Percentiles rank a stretch among this genome's conserved stretches.
phyloP scores from a whole-genome alignment of 1,140 invertebrate genomes.

The Mycetomoellerius zeteki region DNA sequence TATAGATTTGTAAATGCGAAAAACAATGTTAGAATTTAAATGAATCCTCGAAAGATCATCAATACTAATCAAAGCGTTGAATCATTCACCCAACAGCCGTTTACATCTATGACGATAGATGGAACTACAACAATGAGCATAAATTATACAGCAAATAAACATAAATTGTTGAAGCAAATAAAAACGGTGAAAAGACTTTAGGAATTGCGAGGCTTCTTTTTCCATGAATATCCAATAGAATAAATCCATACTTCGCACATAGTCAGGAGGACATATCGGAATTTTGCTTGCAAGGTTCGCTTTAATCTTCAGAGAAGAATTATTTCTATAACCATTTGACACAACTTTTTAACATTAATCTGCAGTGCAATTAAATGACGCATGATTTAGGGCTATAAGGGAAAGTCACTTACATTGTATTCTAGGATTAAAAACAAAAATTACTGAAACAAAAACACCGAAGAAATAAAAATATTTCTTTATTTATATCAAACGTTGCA shows the following conservation, averaged over 20 bases:
- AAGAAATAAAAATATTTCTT: too few relatives aligned
- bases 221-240: neutral
- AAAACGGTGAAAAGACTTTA: neutral
- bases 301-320: neutral
- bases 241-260: neutral
- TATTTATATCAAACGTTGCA: too few relatives aligned
- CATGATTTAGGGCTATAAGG: too few relatives aligned
- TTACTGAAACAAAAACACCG: too few relatives aligned
- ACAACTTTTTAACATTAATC: neutral
- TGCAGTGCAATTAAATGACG: neutral
- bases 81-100: neutral
- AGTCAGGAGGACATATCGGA: neutral
- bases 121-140: neutral
- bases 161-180: neutral
- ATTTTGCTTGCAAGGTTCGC: neutral
- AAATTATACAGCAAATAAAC: too few relatives aligned
- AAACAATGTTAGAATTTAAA: neutral
- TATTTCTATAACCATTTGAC: neutral
- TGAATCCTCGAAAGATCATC: neutral
- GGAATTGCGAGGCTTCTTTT: conserved; percentile 1
- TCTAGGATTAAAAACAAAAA: too few relatives aligned
- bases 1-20: neutral
- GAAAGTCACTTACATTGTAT: too few relatives aligned
- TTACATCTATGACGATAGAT: too few relatives aligned
- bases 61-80: neutral